phyloP scores from a whole-genome alignment of 2,888 invertebrate species.

The Lepidocyrtinus sp. region DNA sequence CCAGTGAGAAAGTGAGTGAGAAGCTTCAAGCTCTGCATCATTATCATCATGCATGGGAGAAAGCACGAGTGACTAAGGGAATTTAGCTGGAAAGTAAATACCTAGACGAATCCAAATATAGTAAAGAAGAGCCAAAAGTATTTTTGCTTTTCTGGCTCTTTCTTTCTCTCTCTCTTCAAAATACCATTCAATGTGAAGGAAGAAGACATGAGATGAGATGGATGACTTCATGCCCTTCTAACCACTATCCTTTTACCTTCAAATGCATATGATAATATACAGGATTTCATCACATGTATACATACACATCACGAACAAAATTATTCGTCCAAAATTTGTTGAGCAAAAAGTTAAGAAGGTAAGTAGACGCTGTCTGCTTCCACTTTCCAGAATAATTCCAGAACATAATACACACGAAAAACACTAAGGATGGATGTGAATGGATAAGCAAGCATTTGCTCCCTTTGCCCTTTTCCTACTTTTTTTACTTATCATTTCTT shows the following conservation, averaged over 20 bases:
- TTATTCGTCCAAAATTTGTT: constrained; percentile 16
- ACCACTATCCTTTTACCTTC: neutral
- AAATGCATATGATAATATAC: constrained; percentile 12
- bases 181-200: constrained; percentile 18
- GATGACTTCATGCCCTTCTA: constrained; percentile 42
- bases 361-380: neutral
- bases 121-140: neutral
- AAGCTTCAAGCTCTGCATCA: constrained; percentile 4
- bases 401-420: neutral
- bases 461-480: constrained; percentile 10
- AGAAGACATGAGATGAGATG: constrained; percentile 39
- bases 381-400: no score
- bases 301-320: neutral
- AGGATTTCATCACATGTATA: constrained; percentile 19
- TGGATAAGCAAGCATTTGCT: neutral
- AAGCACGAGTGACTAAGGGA: constrained; percentile 31
- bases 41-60: constrained; percentile 28
- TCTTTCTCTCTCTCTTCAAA: neutral
- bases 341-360: constrained; percentile 18
- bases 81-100: constrained; percentile 54
- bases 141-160: no score
- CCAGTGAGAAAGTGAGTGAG: constrained; percentile 19
- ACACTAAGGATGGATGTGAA: neutral
- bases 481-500: constrained; percentile 17
- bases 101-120: constrained; percentile 21